phyloP scores from a whole-genome alignment of 2,797 vertebrate genomes.

The Balearica regulorum region DNA sequence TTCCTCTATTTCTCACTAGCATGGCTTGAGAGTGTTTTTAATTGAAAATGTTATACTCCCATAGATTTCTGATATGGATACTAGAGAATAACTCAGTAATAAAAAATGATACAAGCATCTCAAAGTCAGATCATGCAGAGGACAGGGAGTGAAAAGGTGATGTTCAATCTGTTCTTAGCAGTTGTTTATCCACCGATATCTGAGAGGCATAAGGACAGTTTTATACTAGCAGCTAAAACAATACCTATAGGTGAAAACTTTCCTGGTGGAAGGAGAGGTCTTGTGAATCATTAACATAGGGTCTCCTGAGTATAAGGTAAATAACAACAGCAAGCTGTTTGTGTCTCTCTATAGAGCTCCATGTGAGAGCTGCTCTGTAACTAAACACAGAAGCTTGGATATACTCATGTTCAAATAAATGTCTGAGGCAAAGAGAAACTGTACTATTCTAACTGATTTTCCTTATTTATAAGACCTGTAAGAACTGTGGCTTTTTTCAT shows the following conservation, averaged over 20 bases:
- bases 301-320: not conserved
- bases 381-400: not conserved
- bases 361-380: not conserved
- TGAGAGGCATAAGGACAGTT: not conserved
- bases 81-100: not conserved
- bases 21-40: not conserved
- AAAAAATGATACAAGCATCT: not conserved
- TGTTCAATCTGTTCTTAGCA: not conserved
- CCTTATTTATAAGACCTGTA: too few species aligned
- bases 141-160: not conserved
- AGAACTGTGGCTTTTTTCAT: too few species aligned
- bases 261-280: not conserved
- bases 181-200: not conserved
- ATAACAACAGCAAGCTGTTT: not conserved
- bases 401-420: not conserved
- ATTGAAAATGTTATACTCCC: not conserved
- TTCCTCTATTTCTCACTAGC: not conserved
- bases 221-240: not conserved
- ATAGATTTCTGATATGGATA: not conserved
- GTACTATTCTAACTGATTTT: too few species aligned
- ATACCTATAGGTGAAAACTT: not conserved
- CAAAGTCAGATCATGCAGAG: not conserved
- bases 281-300: not conserved
- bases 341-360: not conserved
- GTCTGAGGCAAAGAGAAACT: not conserved